A percentile compares a stretch with the other conserved stretches of the same genome.
Conservation (phyloP, 2,888 invertebrate genomes). For the Holacanthella duospinosa region DNA sequence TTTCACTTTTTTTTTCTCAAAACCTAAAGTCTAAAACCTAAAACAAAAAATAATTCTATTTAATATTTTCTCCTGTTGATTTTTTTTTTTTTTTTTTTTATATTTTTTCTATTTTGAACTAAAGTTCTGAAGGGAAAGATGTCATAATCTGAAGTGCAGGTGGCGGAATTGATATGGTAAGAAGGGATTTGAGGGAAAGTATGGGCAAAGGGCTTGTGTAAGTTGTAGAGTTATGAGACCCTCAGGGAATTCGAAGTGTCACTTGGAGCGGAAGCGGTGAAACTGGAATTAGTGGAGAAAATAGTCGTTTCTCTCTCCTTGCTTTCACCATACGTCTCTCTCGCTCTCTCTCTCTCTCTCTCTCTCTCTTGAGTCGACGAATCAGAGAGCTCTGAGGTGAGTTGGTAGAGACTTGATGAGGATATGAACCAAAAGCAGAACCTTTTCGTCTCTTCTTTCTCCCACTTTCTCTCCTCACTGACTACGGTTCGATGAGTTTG, state of each 20-base stretch:
- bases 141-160: too few species aligned
- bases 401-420: neutral
- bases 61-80: too few species aligned
- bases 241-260: conserved; percentile 16
- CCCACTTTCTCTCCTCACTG: neutral
- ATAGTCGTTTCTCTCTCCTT: conserved; percentile 1
- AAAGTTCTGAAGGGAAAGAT: too few species aligned
- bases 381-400: neutral
- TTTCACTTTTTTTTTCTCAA: too few species aligned
- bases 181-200: too few species aligned
- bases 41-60: too few species aligned
- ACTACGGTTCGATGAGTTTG: neutral
- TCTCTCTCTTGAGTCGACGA: neutral
- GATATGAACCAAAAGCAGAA: neutral
- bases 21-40: too few species aligned
- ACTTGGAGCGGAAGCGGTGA: conserved; percentile 17
- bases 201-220: too few species aligned
- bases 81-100: too few species aligned
- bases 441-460: neutral
- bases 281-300: conserved; percentile 18
- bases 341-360: neutral
- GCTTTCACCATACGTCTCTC: neutral
- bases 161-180: too few species aligned
- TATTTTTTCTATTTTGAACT: too few species aligned
- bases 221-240: conserved; percentile 15